Evolutionary conservation across 2,888 invertebrate species (phyloP), one percentile per base, ranked within the genome.

Genomic region (Meloe dianella): DNA sequence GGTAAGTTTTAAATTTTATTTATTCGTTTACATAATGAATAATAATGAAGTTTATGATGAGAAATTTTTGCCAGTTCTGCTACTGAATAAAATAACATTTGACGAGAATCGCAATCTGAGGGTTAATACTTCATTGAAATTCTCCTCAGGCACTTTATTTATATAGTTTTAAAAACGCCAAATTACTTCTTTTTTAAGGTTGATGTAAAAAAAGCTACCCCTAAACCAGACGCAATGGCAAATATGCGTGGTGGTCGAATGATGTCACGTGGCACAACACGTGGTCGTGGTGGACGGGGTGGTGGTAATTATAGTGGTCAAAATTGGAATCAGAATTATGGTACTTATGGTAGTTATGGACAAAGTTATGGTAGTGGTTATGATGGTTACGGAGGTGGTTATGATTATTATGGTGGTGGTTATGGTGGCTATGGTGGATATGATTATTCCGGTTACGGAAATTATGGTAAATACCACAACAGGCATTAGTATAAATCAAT

Each of bases 191-290:
- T 64, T 69, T 71, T 76, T 60, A 81, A 92, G 92, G 94, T 96
- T 67, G 97, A 97, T 84, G 96, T 97, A 47, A 97, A 97, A 85
- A 93, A 95, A 81, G 97, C 97, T 58, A 96, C 96, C 63, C 96
- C 96, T 12, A 95, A 94, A 84, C 93, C 93, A 2, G 94, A 94
- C 76, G 89, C 89, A 70, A 89, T 90, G 87, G 76, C 75, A 14
- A 72, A 71, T 17, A 73, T 88, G 87, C 77, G 86, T 87, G 71
- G 87, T 87, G 82, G 85, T 87, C 32, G 73, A 17, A 63, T 71
- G 41, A 71, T 74, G 70, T 73, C 75, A 70, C 88, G 89, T 57
- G 89, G 90, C 4, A 27, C 92, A 20, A 90, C 91, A 63, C 85
- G 88, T 78, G 87, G 90, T 35, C 87, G 88, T 56, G 89, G 91